These are phyloP conservation scores for Atherinosoma microstoma DNA, from an alignment of 2,797 vertebrate genomes.

Conservation along the genomic window DNA sequence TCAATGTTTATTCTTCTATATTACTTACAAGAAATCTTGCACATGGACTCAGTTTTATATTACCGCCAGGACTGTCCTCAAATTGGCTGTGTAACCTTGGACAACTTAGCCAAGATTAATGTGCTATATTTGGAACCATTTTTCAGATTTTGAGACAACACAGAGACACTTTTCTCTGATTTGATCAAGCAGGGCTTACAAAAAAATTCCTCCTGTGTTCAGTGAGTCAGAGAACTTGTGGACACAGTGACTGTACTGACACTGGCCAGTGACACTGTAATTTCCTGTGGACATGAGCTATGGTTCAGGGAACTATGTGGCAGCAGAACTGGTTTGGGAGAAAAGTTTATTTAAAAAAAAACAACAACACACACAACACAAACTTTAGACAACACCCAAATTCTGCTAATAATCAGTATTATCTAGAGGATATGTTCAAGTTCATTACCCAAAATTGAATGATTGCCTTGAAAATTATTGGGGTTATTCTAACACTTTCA, in stretches of 20 bases:
- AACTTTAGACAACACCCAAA: slow-evolving; percentile 29
- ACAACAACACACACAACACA: neutral
- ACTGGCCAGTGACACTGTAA: slow-evolving; percentile 14
- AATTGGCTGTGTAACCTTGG: slow-evolving; percentile 22
- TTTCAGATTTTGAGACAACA: slow-evolving; percentile 11
- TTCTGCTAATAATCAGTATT: slow-evolving; percentile 22
- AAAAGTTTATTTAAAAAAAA: slow-evolving; percentile 23
- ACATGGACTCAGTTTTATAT: neutral
- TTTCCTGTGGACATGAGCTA: slow-evolving; percentile 21
- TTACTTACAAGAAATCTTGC: slow-evolving; percentile 12
- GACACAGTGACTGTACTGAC: neutral
- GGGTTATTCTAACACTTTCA: neutral
- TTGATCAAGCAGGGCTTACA: slow-evolving; percentile 17
- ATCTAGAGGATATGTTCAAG: slow-evolving; percentile 2
- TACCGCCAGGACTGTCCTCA: neutral
- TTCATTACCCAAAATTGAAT: neutral
- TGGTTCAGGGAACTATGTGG: slow-evolving; percentile 10
- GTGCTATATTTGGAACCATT: slow-evolving; percentile 11
- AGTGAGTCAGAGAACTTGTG: slow-evolving; percentile 6
- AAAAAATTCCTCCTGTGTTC: slow-evolving; percentile 12
- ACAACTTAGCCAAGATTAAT: neutral
- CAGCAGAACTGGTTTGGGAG: slow-evolving; percentile 32
- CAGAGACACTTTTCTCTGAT: slow-evolving; percentile 15
- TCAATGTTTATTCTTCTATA: slow-evolving; percentile 13
- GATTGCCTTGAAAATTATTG: neutral